Evolutionary conservation across 2,113 vertebrate genomes (phyloP).

Genomic region (Stigmatopora nigra): DNA sequence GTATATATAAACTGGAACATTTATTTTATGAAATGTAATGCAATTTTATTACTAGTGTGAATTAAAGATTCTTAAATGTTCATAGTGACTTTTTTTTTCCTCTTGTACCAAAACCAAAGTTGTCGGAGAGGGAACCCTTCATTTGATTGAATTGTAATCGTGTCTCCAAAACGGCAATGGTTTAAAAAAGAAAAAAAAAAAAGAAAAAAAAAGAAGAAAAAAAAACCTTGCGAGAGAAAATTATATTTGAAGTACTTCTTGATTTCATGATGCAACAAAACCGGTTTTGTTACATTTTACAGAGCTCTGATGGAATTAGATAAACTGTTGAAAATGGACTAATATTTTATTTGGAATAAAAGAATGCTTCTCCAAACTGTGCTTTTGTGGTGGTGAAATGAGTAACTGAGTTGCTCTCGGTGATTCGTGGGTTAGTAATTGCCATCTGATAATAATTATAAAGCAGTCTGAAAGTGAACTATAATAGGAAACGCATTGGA

Average conservation of each 20-base stretch:
- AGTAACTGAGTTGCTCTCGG: constrained; percentile 36
- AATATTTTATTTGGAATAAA: constrained; percentile 72
- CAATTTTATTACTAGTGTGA: constrained; percentile 99
- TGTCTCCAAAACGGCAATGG: constrained; percentile 48
- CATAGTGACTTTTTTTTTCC: constrained; percentile 60
- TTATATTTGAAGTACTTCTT: constrained; percentile 56
- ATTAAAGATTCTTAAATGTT: constrained; percentile 94
- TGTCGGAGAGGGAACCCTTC: constrained; percentile 47
- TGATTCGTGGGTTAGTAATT: constrained; percentile 60
- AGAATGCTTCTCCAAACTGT: constrained; percentile 64
- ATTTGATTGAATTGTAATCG: constrained; percentile 54
- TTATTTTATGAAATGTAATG: constrained; percentile 99
- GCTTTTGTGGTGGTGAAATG: constrained; percentile 57
- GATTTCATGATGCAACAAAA: constrained; percentile 54
- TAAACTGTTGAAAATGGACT: constrained; percentile 63
- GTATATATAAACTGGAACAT: constrained; percentile 99
- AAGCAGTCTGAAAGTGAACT: constrained; percentile 61
- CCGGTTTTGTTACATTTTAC: constrained; percentile 63
- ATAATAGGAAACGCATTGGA: constrained; percentile 58
- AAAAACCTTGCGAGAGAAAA: constrained; percentile 43
- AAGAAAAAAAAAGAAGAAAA: neutral
- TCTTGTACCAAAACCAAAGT: constrained; percentile 60
- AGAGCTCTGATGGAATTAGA: constrained; percentile 60
- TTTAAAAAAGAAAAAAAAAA: neutral
- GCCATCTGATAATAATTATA: constrained; percentile 57